These are phyloP conservation scores for Eristalinus aeneus DNA, from an alignment of 2,888 invertebrate genomes.

Conservation along the genomic window DNA sequence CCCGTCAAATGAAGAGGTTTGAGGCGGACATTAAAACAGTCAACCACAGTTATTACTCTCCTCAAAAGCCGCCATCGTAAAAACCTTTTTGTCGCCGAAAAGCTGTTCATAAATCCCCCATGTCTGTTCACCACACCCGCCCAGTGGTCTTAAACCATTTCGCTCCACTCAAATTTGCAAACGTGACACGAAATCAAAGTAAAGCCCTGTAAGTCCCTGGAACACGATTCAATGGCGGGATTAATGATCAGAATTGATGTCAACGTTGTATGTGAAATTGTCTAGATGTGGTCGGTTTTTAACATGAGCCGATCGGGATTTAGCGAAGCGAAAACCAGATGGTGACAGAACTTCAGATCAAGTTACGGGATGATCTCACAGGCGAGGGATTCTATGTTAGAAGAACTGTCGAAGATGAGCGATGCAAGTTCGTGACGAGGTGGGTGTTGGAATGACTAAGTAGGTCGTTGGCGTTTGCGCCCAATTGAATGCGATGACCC, in stretches of 20 bases:
- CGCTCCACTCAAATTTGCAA: not conserved
- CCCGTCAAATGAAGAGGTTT: not conserved
- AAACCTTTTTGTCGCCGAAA: not conserved
- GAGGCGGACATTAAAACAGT: not conserved
- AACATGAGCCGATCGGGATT: not conserved
- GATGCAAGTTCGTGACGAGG: not conserved
- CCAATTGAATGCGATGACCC: not conserved
- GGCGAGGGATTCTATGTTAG: not conserved
- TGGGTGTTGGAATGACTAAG: not conserved
- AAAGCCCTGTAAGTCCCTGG: not conserved
- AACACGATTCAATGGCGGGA: not conserved
- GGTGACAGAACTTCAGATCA: not conserved
- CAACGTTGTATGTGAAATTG: not conserved
- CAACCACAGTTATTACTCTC: not conserved
- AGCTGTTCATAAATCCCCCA: not conserved
- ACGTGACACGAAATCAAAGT: not conserved
- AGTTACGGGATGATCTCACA: not conserved
- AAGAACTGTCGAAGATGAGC: not conserved
- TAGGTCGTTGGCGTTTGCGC: not conserved
- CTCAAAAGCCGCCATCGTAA: not conserved
- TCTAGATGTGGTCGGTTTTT: not conserved
- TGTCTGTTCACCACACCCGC: not conserved
- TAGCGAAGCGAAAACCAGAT: not conserved
- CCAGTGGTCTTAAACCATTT: not conserved
- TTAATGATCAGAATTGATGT: not conserved